Percentiles rank a stretch among this genome's conserved stretches.
phyloP scores from a whole-genome alignment of 1,140 invertebrate genomes.

The Caenorhabditis inopinata region DNA sequence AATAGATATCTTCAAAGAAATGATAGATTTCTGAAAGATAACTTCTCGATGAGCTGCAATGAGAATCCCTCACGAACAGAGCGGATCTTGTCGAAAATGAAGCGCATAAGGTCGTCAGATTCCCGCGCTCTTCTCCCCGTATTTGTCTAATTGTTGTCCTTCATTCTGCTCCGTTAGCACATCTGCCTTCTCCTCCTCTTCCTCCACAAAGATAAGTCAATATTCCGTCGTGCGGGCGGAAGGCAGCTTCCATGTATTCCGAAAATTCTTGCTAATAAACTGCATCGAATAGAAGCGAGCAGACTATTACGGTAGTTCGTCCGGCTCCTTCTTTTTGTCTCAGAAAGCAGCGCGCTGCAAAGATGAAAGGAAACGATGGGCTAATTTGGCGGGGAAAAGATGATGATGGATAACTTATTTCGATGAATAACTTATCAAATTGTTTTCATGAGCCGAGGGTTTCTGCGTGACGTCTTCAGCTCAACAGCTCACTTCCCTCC shows the following conservation, averaged over 20 bases:
- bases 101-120: too few species aligned
- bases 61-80: too few species aligned
- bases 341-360: neutral
- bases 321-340: neutral
- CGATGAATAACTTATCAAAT: neutral
- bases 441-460: neutral
- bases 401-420: constrained; percentile 19
- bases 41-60: too few species aligned
- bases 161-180: neutral
- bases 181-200: neutral
- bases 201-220: constrained; percentile 5
- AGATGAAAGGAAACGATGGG: neutral
- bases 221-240: neutral
- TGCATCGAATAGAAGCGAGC: neutral
- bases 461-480: neutral
- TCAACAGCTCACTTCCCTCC: too few species aligned
- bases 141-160: constrained; percentile 14
- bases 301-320: neutral
- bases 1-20: too few species aligned
- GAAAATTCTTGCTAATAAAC: constrained; percentile 20
- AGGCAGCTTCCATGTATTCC: neutral
- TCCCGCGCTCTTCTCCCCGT: too few species aligned
- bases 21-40: too few species aligned
- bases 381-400: neutral
- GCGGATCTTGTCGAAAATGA: too few species aligned